Percentiles rank a stretch among this genome's conserved stretches.
Evolutionary conservation across 2,113 vertebrate genomes (phyloP).

Genomic region (Phyllopteryx taeniolatus): DNA sequence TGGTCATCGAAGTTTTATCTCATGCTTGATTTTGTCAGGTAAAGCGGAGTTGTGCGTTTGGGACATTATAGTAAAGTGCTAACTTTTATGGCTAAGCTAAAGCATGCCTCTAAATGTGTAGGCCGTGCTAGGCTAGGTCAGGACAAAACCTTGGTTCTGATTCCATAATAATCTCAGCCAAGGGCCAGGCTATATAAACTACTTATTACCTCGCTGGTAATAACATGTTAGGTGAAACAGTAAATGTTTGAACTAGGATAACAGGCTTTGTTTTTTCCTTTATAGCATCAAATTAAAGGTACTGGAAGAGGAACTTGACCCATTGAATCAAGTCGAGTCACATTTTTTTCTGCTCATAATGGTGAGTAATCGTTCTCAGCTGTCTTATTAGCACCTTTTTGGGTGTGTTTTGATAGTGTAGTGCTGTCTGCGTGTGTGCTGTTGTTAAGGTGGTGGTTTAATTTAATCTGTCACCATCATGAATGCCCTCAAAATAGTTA

Average conservation of each 20-base stretch:
- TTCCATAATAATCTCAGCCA: neutral
- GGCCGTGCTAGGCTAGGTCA: constrained; percentile 52
- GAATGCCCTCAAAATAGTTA: neutral
- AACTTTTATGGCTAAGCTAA: constrained; percentile 23
- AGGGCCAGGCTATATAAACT: neutral
- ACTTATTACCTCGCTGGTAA: neutral
- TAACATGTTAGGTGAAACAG: neutral
- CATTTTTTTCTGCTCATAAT: constrained; percentile 65
- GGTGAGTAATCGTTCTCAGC: constrained; percentile 67
- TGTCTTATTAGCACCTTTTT: constrained; percentile 20
- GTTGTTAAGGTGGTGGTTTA: neutral
- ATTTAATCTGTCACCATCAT: neutral
- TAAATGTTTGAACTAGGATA: neutral
- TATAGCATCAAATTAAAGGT: constrained; percentile 55
- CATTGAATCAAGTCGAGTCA: constrained; percentile 67
- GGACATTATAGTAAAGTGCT: neutral
- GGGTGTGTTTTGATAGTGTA: constrained; percentile 24
- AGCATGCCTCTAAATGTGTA: constrained; percentile 25
- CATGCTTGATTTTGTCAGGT: accelerated
- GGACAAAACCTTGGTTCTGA: constrained; percentile 20
- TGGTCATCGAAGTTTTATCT: neutral
- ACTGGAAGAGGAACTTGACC: constrained; percentile 63
- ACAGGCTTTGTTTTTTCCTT: constrained; percentile 1
- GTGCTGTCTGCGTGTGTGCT: constrained; percentile 27
- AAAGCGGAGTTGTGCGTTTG: too few species aligned